A percentile compares a stretch with the other conserved stretches of the same genome.
These are phyloP conservation scores for Tetanocera ferruginea DNA, from an alignment of 2,888 invertebrate genomes.

Conservation along the genomic window DNA sequence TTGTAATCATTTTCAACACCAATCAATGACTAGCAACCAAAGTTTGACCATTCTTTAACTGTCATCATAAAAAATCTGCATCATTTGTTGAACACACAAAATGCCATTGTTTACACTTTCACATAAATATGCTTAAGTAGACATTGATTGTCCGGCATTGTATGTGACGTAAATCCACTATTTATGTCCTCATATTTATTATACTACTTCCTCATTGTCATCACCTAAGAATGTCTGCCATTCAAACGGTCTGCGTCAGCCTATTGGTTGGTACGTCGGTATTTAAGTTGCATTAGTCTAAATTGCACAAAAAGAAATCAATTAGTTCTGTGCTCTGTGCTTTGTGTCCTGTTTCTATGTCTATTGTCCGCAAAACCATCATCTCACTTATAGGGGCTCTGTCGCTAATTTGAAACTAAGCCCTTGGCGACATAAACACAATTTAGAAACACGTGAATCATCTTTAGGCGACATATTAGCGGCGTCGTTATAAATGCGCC, in stretches of 20 bases:
- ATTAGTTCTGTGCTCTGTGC: constrained; percentile 9
- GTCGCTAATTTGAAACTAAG: constrained; percentile 17
- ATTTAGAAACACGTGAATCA: background rate
- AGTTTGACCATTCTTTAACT: constrained; percentile 5
- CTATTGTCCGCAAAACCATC: background rate
- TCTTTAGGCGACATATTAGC: background rate
- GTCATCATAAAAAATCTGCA: background rate
- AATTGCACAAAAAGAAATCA: constrained; percentile 7
- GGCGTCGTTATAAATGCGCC: constrained; percentile 14
- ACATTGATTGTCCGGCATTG: constrained; percentile 12
- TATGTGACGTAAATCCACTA: background rate
- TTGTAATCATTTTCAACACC: constrained; percentile 1
- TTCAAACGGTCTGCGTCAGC: background rate
- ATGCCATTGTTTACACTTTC: background rate
- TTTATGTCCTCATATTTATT: background rate
- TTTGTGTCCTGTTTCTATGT: background rate
- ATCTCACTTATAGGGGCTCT: background rate
- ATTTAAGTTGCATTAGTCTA: background rate
- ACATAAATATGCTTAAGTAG: constrained; percentile 28
- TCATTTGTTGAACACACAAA: background rate
- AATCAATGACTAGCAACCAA: background rate
- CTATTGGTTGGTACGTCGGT: background rate
- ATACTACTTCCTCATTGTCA: background rate
- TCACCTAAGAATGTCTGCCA: background rate
- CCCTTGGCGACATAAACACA: constrained; percentile 14